Base-by-base conservation (phyloP, 1,140 invertebrate genomes). In the Helicoverpa armigera region DNA sequence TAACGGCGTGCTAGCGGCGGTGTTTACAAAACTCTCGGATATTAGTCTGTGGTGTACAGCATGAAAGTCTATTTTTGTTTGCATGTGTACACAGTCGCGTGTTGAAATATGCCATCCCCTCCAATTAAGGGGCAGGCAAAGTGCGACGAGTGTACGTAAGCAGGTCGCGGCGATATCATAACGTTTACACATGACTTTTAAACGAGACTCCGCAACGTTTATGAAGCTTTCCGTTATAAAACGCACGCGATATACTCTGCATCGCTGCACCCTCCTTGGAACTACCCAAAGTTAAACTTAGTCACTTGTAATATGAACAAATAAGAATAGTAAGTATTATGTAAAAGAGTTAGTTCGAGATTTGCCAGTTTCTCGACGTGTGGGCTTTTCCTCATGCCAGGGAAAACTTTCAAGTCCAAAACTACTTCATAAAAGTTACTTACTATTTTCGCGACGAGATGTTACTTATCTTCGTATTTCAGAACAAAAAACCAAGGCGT, bases 61-160 rank as follows among this genome's bases (percentile, higher is more conserved):
- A 56, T 29, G 50, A 91, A 77, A 58, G 90, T 88, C 61, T 80
- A 84, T 81, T 89, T 90, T 92, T 83, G 84, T 88, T 86, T 91
- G 86, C 69, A 58, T 80, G 43, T 81, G 61, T 83, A 74, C 81
- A 82, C 70, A 83, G 82, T 90, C 84, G 88, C 88, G 89, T 91
- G 90, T 83, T 83, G 73, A 81, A 83, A 84, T 79, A 70, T 82
- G 80, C 82, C 87, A 85, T 81, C 85, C 86, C 83, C 89, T 89
- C 87, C 89, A 90, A 93, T 93, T 91, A 92, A 91, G 90, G 85
- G 89, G 87, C 85, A 87, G 87, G 88, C 83, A 88, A 89, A 90
- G 88, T 88, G 86, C 87, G 85, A 88, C 86, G 85, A 90, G 87
- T 89, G 85, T 89, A 90, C 87, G 86, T 89, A 89, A 91, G 90